Evolutionary conservation across 2,888 invertebrate species (phyloP).

Genomic region (Coelinius sp.): DNA sequence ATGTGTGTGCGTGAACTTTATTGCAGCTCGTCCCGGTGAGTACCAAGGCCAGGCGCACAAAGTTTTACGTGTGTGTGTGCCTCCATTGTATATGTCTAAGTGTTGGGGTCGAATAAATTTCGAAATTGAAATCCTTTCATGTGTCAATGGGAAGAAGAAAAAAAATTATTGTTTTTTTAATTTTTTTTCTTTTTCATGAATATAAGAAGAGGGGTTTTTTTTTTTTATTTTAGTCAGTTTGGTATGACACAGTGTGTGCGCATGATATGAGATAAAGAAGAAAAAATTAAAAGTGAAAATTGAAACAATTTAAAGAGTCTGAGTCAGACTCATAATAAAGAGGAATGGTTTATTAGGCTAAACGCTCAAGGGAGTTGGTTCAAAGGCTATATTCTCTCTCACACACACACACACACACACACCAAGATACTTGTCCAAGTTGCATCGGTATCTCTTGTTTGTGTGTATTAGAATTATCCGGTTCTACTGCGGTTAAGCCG

Average conservation of each 20-base stretch:
- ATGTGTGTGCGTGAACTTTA: constrained; percentile 27
- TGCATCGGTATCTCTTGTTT: neutral
- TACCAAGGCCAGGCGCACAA: constrained; percentile 27
- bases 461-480: neutral
- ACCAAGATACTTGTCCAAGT: neutral
- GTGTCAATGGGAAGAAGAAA: neutral
- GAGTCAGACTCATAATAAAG: neutral
- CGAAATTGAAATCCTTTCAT: constrained; percentile 35
- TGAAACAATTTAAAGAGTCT: neutral
- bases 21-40: constrained; percentile 24
- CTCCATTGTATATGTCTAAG: constrained; percentile 8
- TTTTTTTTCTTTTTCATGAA: no score
- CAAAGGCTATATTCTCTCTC: no score
- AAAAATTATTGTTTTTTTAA: no score
- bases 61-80: constrained; percentile 18
- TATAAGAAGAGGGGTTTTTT: no score
- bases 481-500: neutral
- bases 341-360: neutral
- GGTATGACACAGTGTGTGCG: no score
- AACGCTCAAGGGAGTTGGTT: neutral
- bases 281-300: neutral
- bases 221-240: no score
- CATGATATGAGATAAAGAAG: no score
- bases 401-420: neutral
- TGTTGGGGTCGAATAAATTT: constrained; percentile 35